Evolutionary conservation across 2,113 vertebrate genomes (phyloP).

Genomic region (Hyperoodon ampullatus): DNA sequence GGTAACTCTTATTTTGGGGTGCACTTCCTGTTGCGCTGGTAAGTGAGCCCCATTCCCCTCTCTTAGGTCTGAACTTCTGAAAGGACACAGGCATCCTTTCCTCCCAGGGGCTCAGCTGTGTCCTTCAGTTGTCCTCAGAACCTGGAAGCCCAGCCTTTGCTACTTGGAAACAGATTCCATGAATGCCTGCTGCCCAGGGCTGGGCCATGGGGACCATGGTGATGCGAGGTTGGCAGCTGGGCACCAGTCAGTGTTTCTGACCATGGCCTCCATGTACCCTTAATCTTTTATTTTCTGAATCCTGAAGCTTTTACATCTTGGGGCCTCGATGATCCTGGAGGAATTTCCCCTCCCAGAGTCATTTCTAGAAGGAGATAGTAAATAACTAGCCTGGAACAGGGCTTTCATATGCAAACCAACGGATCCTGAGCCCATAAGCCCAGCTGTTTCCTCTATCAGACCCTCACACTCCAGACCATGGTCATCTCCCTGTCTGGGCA

Average conservation of each 20-base stretch:
- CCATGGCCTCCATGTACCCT: rapidly evolving
- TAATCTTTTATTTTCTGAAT: no score
- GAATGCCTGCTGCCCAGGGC: rapidly evolving
- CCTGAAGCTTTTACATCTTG: background rate
- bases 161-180: background rate
- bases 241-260: no score
- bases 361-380: background rate
- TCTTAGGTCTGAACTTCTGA: background rate
- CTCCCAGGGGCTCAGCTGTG: background rate
- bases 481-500: rapidly evolving
- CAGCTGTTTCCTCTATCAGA: no score
- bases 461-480: background rate
- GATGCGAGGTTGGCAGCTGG: rapidly evolving
- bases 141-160: rapidly evolving
- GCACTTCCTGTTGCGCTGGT: no score
- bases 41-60: background rate
- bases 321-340: background rate
- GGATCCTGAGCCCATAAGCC: background rate
- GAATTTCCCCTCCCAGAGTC: background rate
- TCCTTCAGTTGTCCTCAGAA: background rate
- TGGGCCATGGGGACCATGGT: rapidly evolving
- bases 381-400: background rate
- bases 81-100: no score
- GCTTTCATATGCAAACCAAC: background rate
- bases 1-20: background rate